Conservation (phyloP, 1,140 invertebrate species). For the Vanessa tameamea region DNA sequence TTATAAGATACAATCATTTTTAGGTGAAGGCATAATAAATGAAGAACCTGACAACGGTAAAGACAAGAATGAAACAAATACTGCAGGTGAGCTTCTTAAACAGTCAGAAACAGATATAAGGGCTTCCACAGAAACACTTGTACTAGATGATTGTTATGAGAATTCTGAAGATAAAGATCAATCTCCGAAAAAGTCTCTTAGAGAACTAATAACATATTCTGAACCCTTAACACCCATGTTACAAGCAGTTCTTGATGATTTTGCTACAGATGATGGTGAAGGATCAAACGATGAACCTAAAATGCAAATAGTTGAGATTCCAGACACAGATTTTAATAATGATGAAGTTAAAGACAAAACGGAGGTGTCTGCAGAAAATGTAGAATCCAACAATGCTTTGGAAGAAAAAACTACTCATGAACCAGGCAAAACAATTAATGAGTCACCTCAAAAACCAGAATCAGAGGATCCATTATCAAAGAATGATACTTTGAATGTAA, state of each 20-base stretch:
- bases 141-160: conserved; percentile 62
- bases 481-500: conserved; percentile 19
- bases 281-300: conserved; percentile 47
- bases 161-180: conserved; percentile 53
- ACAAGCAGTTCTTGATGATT: conserved; percentile 64
- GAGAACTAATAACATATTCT: conserved; percentile 61
- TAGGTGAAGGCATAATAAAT: conserved; percentile 46
- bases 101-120: conserved; percentile 53
- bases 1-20: conserved; percentile 10
- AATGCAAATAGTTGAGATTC: conserved; percentile 46
- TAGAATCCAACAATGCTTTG: neutral
- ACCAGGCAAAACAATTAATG: neutral
- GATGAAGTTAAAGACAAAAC: neutral
- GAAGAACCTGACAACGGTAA: conserved; percentile 45
- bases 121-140: conserved; percentile 66
- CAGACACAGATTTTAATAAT: neutral
- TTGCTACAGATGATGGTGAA: conserved; percentile 62
- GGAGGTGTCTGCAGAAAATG: neutral
- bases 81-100: conserved; percentile 60
- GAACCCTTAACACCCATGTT: conserved; percentile 63
- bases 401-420: conserved; percentile 14
- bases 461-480: neutral
- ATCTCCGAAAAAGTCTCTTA: conserved; percentile 45
- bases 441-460: neutral
- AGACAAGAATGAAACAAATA: conserved; percentile 43